Conservation (phyloP, 2,797 vertebrate species). For the Merluccius polli region DNA sequence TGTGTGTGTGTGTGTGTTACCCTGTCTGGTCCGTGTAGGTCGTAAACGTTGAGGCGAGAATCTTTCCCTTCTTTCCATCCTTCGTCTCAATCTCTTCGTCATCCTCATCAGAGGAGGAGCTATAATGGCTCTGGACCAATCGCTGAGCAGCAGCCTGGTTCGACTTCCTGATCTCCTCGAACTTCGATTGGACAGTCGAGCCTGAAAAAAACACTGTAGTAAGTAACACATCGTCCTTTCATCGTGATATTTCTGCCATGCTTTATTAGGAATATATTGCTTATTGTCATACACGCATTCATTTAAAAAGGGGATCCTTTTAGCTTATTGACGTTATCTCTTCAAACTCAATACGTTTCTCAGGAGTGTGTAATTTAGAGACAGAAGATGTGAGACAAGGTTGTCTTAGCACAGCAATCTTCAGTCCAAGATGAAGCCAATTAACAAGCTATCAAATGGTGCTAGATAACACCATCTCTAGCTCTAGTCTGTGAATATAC, state of each 20-base stretch:
- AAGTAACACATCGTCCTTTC: not conserved
- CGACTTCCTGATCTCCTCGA: slow-evolving; percentile 90
- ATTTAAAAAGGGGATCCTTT: not conserved
- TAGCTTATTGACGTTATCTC: not conserved
- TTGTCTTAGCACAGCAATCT: not conserved
- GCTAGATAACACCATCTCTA: too few species aligned
- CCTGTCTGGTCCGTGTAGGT: slow-evolving; percentile 84
- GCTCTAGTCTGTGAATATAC: too few species aligned
- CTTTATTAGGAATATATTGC: not conserved
- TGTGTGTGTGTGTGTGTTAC: slow-evolving; percentile 13
- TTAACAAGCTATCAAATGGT: too few species aligned
- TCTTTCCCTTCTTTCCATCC: slow-evolving; percentile 80
- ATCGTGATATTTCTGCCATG: not conserved
- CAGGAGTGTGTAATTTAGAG: not conserved
- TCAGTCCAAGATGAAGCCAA: too few species aligned
- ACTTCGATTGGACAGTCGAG: slow-evolving; percentile 76
- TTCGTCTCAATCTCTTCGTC: slow-evolving; percentile 71
- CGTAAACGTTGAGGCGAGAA: slow-evolving; percentile 85
- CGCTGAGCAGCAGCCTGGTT: slow-evolving; percentile 86
- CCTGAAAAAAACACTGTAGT: slow-evolving; percentile 51
- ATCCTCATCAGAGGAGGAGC: slow-evolving; percentile 84
- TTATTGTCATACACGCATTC: not conserved
- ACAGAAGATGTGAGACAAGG: not conserved
- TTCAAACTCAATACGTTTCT: not conserved
- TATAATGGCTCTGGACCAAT: slow-evolving; percentile 74